These are phyloP conservation scores for Muscina levida DNA, from an alignment of 2,888 invertebrate species.

Conservation along the genomic window DNA sequence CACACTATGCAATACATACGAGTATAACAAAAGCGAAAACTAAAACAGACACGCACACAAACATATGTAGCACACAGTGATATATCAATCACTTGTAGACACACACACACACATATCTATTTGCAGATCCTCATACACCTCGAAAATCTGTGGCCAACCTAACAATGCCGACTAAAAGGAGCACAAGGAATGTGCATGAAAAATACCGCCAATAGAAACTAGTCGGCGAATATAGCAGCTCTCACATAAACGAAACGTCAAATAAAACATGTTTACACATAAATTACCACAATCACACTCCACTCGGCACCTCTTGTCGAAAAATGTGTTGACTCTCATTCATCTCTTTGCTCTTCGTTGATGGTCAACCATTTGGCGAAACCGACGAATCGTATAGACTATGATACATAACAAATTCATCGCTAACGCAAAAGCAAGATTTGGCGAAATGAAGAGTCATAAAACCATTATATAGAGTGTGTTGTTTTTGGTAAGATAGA, in stretches of 20 bases:
- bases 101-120: no score
- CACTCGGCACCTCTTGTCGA: not conserved
- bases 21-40: not conserved
- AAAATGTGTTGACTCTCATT: not conserved
- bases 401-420: not conserved
- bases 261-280: constrained; percentile 73
- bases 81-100: no score
- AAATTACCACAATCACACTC: constrained; percentile 67
- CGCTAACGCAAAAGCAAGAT: not conserved
- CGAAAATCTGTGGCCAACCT: no score
- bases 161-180: no score
- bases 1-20: not conserved
- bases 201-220: no score
- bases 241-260: constrained; percentile 65
- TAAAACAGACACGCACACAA: not conserved
- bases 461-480: not conserved
- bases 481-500: no score
- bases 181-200: no score
- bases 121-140: no score
- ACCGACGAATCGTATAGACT: not conserved
- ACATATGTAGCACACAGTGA: no score
- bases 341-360: no score
- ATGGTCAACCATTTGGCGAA: constrained; percentile 1
- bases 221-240: no score
- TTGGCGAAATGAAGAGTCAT: not conserved